These are phyloP conservation scores for Rotaria magnacalcarata DNA, from an alignment of 2,888 invertebrate genomes.

Conservation along the genomic window DNA sequence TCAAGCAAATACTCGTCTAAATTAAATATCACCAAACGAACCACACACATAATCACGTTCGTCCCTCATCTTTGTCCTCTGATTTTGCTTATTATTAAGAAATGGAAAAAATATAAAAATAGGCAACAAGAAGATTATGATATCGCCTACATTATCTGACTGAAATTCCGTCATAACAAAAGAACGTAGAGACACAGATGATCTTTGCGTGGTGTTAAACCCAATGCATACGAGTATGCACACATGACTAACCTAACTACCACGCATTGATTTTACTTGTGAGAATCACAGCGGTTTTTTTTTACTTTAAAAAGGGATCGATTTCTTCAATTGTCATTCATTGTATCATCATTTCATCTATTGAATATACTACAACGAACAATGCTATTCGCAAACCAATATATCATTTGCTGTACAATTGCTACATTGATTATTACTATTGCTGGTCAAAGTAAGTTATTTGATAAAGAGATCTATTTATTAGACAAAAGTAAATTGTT, in stretches of 20 bases:
- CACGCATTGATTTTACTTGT: background rate
- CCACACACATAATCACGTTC: background rate
- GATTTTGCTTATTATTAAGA: background rate
- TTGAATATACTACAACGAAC: background rate
- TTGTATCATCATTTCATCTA: background rate
- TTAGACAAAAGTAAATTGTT: too few species aligned
- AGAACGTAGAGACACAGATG: background rate
- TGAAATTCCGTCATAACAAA: background rate
- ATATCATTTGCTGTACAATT: background rate
- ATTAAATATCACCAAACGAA: background rate
- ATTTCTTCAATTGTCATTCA: background rate
- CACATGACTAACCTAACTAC: conserved; percentile 3
- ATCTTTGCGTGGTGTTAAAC: conserved; percentile 23
- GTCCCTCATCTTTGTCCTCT: background rate
- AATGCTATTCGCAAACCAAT: background rate
- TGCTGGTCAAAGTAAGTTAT: background rate
- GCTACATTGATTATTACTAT: background rate
- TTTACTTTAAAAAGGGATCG: background rate
- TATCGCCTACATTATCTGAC: background rate
- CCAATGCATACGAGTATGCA: background rate
- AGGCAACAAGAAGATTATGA: conserved; percentile 8
- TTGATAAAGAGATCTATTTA: background rate
- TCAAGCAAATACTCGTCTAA: background rate
- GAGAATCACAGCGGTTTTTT: background rate
- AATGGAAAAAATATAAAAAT: background rate